Evolutionary conservation across 1,140 invertebrate genomes (phyloP), one percentile per base, ranked within the genome.

Genomic region (Pentalonia nigronervosa): DNA sequence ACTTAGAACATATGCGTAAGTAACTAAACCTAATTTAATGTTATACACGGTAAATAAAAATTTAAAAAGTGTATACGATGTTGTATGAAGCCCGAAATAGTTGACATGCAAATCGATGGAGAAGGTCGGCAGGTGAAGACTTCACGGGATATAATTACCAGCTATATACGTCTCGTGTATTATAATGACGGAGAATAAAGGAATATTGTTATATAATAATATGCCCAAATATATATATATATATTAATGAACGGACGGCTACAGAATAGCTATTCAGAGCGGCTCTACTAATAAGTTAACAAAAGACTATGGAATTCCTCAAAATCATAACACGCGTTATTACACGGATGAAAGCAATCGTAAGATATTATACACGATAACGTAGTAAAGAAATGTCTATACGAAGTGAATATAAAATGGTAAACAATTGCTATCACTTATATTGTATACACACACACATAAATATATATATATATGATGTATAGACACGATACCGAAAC

Each of bases 131-230:
- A 30, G n/a, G 53, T n/a, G 23, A 45, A 47, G 53, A 90, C 88
- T 53, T 60, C 88, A 90, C 56, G 88, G 53, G 88, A 41, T 60
- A 60, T 90, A 90, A 90, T 90, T 60, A 60, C 88, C 23, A 76
- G 60, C 60, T 3, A n/a, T 76, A 76, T 76, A 76, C 11, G 60
- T 17, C n/a, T 76, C 4, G n/a, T n/a, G 30, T 21, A 45, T 60
- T 60, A 60, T 90, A 60, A 90, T 60, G 53, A 45, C 53, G 25
- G 25, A 45, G 88, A 90, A 90, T 56, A 89, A 89, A 25, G 48
- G 50, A 53, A n/a, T 53, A 36, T 89, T n/a, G 36, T 87, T 30
- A 87, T 48, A 47, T 87, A 84, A 87, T 87, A 87, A 45, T 47
- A 48, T 47, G 45, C 14, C 14, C 30, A 47, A 41, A 41, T 87